Evolutionary conservation across 2,888 invertebrate species (phyloP), one percentile per base, ranked within the genome.

Genomic region (Galerucella calmariensis): DNA sequence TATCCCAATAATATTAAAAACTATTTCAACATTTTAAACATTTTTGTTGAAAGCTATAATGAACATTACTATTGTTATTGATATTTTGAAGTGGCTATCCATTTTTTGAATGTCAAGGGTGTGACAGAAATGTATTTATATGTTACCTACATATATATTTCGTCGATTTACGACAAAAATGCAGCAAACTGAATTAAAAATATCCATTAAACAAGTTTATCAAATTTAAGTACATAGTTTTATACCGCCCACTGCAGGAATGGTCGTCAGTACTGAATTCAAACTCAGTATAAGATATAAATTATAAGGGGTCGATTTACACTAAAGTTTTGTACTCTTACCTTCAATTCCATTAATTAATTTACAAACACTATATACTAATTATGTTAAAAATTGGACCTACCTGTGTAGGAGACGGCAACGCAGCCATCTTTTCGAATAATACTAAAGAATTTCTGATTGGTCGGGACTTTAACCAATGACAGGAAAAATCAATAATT

Each of bases 351-450:
- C 48, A 73, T 58, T 72, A 68, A 71, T 56, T 72, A 51, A 63
- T 68, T 74, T 69, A 59, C n/a, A 75, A 63, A 66, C 63, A 68
- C 63, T 74, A 74, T 79, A 74, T 81, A 79, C 78, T 82, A 83
- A 82, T 78, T 83, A 73, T 69, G 65, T 67, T 72, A 67, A 78
- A 74, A 76, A 75, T 84, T 84, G 81, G 81, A 69, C 77, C 79
- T 89, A 94, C 94, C 93, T 94, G 93, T 89, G 93, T 93, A 90
- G 94, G 94, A 90, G 93, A 94, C 90, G 93, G 94, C 92, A 94
- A 90, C 89, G 93, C 92, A 91, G 94, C 94, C 94, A 94, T 94
- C 89, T 93, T 94, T 92, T 86, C 86, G 86, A 81, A 88, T 87
- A 86, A 65, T 72, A 75, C 84, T 81, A 69, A 69, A 69, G 24